Conservation (phyloP, 35 echinoderm and acorn worm genomes). For the Eucidaris tribuloides region DNA sequence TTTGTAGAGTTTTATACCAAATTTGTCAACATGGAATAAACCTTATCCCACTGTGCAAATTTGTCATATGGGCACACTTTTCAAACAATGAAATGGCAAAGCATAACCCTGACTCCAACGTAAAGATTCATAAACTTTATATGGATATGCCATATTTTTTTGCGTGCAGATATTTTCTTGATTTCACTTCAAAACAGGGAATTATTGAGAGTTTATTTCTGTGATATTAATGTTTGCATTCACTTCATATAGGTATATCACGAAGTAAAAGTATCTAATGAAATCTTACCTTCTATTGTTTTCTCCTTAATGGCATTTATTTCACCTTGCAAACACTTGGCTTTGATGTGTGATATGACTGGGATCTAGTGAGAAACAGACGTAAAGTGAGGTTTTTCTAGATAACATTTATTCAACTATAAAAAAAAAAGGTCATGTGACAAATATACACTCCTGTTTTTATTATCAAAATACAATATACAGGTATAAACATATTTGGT, state of each 20-base stretch:
- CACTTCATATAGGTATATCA: background rate
- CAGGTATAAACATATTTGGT: too few relatives aligned
- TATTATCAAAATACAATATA: too few relatives aligned
- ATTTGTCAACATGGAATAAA: too few relatives aligned
- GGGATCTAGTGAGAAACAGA: background rate
- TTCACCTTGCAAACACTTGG: slow-evolving; percentile 13
- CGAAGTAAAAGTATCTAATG: background rate
- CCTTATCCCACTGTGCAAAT: too few relatives aligned
- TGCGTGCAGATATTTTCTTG: too few relatives aligned
- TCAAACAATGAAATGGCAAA: too few relatives aligned
- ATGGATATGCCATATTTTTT: too few relatives aligned
- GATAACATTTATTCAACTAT: background rate
- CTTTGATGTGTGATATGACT: background rate
- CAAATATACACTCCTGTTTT: too few relatives aligned
- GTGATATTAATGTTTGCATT: background rate
- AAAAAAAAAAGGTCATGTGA: background rate
- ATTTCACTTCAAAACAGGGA: background rate
- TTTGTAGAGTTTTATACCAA: too few relatives aligned
- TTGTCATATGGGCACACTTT: too few relatives aligned
- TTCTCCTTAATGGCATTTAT: background rate
- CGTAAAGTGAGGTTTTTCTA: background rate
- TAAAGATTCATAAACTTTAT: too few relatives aligned
- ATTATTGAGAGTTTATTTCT: background rate
- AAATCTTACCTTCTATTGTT: background rate
- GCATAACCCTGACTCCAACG: too few relatives aligned